These are phyloP conservation scores for Gymnogyps californianus DNA, from an alignment of 2,113 vertebrate species.

Conservation along the genomic window DNA sequence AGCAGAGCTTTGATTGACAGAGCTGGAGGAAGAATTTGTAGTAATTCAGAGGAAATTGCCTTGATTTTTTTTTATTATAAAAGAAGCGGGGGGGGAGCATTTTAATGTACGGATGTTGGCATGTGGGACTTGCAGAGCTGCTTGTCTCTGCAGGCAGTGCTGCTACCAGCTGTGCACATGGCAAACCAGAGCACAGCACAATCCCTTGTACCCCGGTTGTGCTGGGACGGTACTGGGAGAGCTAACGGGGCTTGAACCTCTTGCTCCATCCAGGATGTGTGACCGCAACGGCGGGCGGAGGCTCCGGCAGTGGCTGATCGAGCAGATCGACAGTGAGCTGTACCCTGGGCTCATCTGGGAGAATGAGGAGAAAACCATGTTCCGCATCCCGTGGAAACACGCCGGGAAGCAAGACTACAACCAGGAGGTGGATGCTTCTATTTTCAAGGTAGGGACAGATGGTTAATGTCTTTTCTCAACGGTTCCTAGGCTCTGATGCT, in stretches of 20 bases:
- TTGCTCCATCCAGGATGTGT: constrained; percentile 70
- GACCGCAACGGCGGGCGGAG: constrained; percentile 84
- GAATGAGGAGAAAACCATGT: constrained; percentile 86
- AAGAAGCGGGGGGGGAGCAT: neutral
- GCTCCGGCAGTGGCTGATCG: constrained; percentile 94
- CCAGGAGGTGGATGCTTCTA: constrained; percentile 95
- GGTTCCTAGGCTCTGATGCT: fast-evolving
- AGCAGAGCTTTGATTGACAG: neutral
- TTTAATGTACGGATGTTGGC: fast-evolving
- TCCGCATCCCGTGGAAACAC: constrained; percentile 98
- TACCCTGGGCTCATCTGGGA: constrained; percentile 94
- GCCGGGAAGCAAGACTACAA: constrained; percentile 98
- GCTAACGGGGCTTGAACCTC: neutral
- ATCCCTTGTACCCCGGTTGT: fast-evolving
- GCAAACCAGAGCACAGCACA: fast-evolving
- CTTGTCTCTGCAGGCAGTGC: neutral
- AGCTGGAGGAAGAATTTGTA: neutral
- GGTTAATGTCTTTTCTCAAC: fast-evolving
- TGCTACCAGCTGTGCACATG: fast-evolving
- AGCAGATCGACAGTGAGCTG: constrained; percentile 89
- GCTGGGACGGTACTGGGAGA: neutral
- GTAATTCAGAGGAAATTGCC: neutral
- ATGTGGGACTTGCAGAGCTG: fast-evolving
- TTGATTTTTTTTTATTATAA: neutral
- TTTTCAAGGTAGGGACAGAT: constrained; percentile 85